These are phyloP conservation scores for Terrapene triunguis DNA, from an alignment of 2,113 vertebrate species.

Conservation along the genomic window DNA sequence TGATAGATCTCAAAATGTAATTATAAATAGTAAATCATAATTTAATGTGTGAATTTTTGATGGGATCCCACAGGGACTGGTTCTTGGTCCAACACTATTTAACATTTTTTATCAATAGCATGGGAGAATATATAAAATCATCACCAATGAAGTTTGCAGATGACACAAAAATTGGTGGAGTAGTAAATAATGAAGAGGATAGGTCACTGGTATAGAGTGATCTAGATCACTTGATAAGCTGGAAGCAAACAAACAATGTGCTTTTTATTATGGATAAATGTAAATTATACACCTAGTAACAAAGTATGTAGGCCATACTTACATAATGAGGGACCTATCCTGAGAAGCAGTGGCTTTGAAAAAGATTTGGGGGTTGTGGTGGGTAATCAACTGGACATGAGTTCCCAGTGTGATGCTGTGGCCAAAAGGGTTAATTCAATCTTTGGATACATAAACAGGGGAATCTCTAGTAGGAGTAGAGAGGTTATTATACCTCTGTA, in stretches of 20 bases:
- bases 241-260: not conserved
- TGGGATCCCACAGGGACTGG: too few relatives aligned
- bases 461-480: not conserved
- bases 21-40: too few relatives aligned
- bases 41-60: too few relatives aligned
- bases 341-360: not conserved
- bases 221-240: not conserved
- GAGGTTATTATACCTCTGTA: not conserved
- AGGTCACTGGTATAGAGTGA: not conserved
- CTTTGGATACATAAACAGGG: not conserved
- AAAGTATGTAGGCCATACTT: not conserved
- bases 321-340: not conserved
- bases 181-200: too few relatives aligned
- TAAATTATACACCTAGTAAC: not conserved
- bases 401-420: not conserved
- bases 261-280: not conserved
- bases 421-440: not conserved
- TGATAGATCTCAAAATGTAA: too few relatives aligned
- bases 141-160: too few relatives aligned
- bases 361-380: not conserved
- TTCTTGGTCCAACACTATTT: too few relatives aligned
- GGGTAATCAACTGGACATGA: not conserved
- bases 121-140: too few relatives aligned
- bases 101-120: too few relatives aligned
- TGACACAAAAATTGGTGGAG: too few relatives aligned